phyloP scores from a whole-genome alignment of 1,140 invertebrate species.

The Lithobius niger region DNA sequence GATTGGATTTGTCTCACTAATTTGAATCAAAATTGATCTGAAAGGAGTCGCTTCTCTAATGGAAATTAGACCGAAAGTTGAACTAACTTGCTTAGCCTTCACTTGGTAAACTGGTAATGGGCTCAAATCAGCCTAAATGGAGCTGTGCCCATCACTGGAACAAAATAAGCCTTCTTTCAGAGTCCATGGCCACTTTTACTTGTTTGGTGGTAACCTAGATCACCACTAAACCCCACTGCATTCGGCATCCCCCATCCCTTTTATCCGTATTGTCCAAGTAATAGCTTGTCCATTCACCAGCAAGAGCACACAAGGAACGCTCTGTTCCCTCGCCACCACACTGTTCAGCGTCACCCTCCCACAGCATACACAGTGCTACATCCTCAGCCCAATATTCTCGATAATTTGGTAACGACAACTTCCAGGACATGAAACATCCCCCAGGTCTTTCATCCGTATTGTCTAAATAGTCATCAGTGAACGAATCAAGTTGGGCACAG shows the following conservation, averaged over 20 bases:
- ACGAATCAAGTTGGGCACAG: not conserved
- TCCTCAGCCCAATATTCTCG: not conserved
- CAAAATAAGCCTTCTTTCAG: too few relatives aligned
- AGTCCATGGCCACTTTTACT: too few relatives aligned
- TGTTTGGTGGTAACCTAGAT: too few relatives aligned
- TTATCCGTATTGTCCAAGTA: slow-evolving; percentile 8
- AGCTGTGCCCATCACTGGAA: too few relatives aligned
- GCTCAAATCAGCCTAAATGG: too few relatives aligned
- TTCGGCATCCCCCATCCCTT: slow-evolving; percentile 6
- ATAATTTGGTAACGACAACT: not conserved
- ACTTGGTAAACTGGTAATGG: too few relatives aligned
- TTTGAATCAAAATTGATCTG: too few relatives aligned
- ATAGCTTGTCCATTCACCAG: not conserved
- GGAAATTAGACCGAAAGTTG: too few relatives aligned
- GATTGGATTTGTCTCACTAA: too few relatives aligned
- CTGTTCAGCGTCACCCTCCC: not conserved
- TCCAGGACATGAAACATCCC: not conserved
- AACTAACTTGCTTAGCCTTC: too few relatives aligned
- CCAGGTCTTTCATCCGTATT: not conserved
- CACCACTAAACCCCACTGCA: slow-evolving; percentile 2
- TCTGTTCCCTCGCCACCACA: not conserved
- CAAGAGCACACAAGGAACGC: not conserved
- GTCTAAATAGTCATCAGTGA: not conserved
- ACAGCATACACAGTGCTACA: not conserved
- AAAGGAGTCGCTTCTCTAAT: too few relatives aligned